A percentile compares a stretch with the other conserved stretches of the same genome.
Conservation (phyloP, 2,113 vertebrate genomes). For the Stegostoma tigrinum region DNA sequence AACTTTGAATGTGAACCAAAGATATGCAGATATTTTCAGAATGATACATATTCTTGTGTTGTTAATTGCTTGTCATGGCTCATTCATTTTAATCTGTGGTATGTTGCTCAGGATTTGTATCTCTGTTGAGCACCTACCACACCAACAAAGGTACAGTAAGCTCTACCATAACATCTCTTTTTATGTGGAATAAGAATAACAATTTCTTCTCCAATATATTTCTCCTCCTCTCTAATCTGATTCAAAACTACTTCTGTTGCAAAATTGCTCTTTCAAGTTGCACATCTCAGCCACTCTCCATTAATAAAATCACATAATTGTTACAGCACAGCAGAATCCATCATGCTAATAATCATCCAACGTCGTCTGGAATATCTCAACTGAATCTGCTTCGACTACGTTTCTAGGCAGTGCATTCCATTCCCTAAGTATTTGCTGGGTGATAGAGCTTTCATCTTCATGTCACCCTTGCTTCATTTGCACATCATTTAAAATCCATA, state of each 20-base stretch:
- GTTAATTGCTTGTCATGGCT: neutral
- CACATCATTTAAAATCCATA: too few species aligned
- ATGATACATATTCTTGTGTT: neutral
- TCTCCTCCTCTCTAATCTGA: neutral
- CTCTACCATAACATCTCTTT: neutral
- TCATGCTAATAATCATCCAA: too few species aligned
- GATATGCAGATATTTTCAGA: neutral
- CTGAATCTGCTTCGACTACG: too few species aligned
- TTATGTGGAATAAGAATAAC: neutral
- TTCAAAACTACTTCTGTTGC: neutral
- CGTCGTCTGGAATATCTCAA: too few species aligned
- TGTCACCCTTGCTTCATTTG: too few species aligned
- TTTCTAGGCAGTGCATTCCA: too few species aligned
- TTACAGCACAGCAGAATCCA: too few species aligned
- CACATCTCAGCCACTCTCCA: neutral
- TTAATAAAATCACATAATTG: neutral
- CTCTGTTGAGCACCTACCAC: neutral
- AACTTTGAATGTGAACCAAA: neutral
- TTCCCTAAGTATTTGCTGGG: too few species aligned
- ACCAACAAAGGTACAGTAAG: neutral
- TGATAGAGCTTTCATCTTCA: too few species aligned
- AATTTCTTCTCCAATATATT: neutral
- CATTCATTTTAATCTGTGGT: neutral
- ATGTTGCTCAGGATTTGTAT: neutral
- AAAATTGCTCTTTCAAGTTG: neutral